Evolutionary conservation across 2,888 invertebrate species (phyloP), one percentile per base, ranked within the genome.

Genomic region (Calameuta idolon): DNA sequence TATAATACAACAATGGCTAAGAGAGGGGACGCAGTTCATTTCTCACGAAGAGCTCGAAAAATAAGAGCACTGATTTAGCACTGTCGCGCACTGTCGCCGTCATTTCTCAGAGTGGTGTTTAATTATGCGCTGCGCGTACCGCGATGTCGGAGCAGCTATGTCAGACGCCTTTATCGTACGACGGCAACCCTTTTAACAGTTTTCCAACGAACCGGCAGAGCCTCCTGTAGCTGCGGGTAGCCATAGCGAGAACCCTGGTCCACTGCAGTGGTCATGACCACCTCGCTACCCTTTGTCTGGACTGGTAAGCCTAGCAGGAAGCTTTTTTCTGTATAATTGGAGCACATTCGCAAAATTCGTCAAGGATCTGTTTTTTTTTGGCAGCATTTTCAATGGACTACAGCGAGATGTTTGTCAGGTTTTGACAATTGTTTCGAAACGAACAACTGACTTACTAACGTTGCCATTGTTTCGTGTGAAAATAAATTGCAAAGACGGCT

Each of bases 31-130:
- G 79, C 74, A 68, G 68, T 83, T 79, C 82, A 82, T 87, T 87
- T 83, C 83, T 87, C 81, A 40, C 35, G 81, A 77, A 79, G 23
- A 9, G 55, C 55, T 55, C 55, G 15, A 71, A 84, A 87, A 88
- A 87, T 88, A 86, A 83, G 86, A 84, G 79, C 79, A 78, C 79
- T 84, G 87, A 87, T 86, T 88, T 80, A 81, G 83, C 81, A 87
- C 85, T 87, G 87, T 87, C 87, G 85, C 82, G 75, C 79, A 33
- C 33, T 83, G 87, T 85, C 84, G 82, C 81, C 81, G 87, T 84
- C 85, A 83, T 82, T 87, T 83, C 81, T 83, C 81, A 80, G 82
- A 83, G 33, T 30, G 71, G 31, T 30, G 31, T 84, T 88, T 88
- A 88, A 87, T 88, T 86, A 88, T 88, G 85, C 85, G 81, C 73